Conservation (phyloP, 2,797 vertebrate species). For the Sternarchorhynchus goeldii region DNA sequence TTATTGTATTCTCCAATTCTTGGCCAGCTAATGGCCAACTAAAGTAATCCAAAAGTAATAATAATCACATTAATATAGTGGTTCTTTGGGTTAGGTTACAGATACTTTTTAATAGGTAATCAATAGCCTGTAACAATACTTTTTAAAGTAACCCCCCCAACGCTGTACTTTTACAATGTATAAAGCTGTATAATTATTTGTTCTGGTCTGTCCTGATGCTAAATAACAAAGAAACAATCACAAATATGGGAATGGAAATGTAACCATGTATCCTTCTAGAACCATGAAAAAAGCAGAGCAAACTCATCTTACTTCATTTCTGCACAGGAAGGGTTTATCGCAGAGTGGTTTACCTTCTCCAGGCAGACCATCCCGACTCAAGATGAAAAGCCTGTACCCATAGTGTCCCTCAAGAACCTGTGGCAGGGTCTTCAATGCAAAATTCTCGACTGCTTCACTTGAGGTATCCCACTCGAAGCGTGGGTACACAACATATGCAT, state of each 20-base stretch:
- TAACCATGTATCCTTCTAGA: not conserved
- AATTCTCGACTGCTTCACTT: slow-evolving; percentile 75
- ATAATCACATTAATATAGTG: no score
- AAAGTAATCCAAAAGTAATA: no score
- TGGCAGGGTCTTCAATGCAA: slow-evolving; percentile 83
- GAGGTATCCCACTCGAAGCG: slow-evolving; percentile 63
- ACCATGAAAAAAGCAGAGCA: not conserved
- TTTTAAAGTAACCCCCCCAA: no score
- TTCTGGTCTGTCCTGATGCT: not conserved
- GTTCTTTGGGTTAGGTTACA: no score
- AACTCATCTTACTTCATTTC: not conserved
- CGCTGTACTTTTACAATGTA: no score
- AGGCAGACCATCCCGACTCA: slow-evolving; percentile 82
- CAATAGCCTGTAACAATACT: no score
- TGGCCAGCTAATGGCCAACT: no score
- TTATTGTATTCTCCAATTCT: no score
- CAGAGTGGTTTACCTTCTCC: slow-evolving; percentile 79
- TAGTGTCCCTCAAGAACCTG: slow-evolving; percentile 85
- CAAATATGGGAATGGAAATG: not conserved
- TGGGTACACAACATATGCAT: slow-evolving; percentile 88
- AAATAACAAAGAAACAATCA: not conserved
- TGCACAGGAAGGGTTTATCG: not conserved
- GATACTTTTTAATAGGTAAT: no score
- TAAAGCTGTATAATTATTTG: no score
- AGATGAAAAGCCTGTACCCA: slow-evolving; percentile 89